Percentiles rank a stretch among this genome's conserved stretches.
These are phyloP conservation scores for Tapirus indicus DNA, from an alignment of 2,797 vertebrate genomes.

Conservation along the genomic window DNA sequence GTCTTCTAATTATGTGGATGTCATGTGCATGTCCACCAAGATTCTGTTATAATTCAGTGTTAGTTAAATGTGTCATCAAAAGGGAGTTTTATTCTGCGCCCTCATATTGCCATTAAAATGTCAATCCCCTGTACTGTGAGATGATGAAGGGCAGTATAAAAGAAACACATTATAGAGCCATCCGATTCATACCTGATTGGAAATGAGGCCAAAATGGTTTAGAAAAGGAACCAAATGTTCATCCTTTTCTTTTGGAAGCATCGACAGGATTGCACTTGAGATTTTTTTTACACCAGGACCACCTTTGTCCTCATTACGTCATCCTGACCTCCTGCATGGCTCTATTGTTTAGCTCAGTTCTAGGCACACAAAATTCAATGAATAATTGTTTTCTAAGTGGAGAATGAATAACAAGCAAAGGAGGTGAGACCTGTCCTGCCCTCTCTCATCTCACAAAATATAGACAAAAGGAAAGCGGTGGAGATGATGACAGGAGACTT, in stretches of 20 bases:
- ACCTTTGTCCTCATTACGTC: neutral
- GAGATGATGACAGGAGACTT: neutral
- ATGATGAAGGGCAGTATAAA: conserved; percentile 60
- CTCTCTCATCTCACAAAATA: neutral
- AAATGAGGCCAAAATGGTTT: conserved; percentile 43
- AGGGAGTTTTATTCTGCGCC: conserved; percentile 62
- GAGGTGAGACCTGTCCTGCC: neutral
- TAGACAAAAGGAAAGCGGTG: neutral
- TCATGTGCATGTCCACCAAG: conserved; percentile 45
- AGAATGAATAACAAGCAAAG: neutral
- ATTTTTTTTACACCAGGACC: neutral
- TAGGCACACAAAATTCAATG: neutral
- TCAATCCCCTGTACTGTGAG: conserved; percentile 56
- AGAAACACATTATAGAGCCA: neutral
- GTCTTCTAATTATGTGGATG: conserved; percentile 60
- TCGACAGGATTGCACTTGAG: neutral
- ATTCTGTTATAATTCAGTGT: conserved; percentile 57
- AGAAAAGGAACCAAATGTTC: neutral
- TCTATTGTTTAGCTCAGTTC: neutral
- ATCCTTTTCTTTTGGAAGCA: neutral
- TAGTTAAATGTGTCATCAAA: conserved; percentile 71
- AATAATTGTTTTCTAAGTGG: neutral
- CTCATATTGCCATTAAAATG: conserved; percentile 63
- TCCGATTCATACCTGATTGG: conserved; percentile 58
- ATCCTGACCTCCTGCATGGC: neutral